These are phyloP conservation scores for Phalacrocorax carbo DNA, from an alignment of 2,113 vertebrate genomes.

Conservation along the genomic window DNA sequence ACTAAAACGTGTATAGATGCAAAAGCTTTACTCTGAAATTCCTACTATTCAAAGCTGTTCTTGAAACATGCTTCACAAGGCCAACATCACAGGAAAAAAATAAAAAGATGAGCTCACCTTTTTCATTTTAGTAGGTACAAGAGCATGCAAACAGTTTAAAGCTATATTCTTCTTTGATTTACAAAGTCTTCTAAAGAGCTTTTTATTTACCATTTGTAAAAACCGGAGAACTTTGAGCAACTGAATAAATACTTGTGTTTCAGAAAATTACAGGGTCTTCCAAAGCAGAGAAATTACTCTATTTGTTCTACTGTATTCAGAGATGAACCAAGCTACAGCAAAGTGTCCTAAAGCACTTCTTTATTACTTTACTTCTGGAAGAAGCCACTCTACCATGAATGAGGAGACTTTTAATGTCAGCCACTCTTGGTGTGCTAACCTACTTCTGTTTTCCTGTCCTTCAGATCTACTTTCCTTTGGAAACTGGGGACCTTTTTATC, in stretches of 20 bases:
- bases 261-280: conserved; percentile 36
- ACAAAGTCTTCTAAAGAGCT: conserved; percentile 49
- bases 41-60: conserved; percentile 62
- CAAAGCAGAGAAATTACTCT: conserved; percentile 35
- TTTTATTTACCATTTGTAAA: conserved; percentile 46
- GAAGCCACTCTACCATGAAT: background rate
- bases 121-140: conserved; percentile 70
- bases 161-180: conserved; percentile 77
- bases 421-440: background rate
- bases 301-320: conserved; percentile 23
- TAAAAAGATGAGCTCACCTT: conserved; percentile 72
- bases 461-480: background rate
- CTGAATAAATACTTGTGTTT: conserved; percentile 46
- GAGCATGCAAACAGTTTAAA: conserved; percentile 75
- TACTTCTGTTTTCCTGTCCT: background rate
- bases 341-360: conserved; percentile 31
- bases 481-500: background rate
- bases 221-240: conserved; percentile 49
- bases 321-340: background rate
- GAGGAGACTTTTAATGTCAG: background rate
- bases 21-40: conserved; percentile 67
- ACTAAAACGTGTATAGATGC: conserved; percentile 49
- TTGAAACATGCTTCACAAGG: conserved; percentile 73
- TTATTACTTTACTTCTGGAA: conserved; percentile 8
- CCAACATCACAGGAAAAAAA: conserved; percentile 70